Evolutionary conservation across 1,140 invertebrate genomes (phyloP), one percentile per base, ranked within the genome.

Genomic region (Drosophila subobscura): DNA sequence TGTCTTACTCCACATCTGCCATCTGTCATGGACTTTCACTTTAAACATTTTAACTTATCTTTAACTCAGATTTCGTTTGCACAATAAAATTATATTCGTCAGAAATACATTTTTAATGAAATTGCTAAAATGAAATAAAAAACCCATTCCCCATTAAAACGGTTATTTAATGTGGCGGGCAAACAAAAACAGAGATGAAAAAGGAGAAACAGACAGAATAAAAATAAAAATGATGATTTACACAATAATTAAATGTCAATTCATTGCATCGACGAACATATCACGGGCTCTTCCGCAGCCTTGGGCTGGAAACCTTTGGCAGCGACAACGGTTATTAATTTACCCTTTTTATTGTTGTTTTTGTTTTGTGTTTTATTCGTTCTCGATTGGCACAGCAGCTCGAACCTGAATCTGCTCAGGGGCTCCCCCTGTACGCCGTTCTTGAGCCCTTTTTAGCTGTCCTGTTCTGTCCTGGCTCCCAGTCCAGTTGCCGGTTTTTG

Each of bases 181-280:
- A 57, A 23, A 54, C 45, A 63, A 20, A 37, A 27, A 41, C 42
- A 20, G 40, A 14, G 40, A 20, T 22, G 52, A 58, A 57, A 41
- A 42, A 22, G 53, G 51, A 14, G 45, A 54, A 65, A 56, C 22
- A 51, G 29, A 20, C 42, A 20, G 16, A 20, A 74, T 59, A 56
- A 42, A 54, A 73, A 77, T 70, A 70, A 77, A 85, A 86, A 72
- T 52, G 61, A 77, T 86, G 81, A 85, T 86, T 86, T 86, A 85
- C 83, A 61, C 77, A 75, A 81, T 81, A 86, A 78, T 86, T 75
- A 81, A 86, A 86, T 86, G 85, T 81, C 83, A 88, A 88, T 86
- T 88, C 70, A 76, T 84, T 60, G 59, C 53, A 46, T 29, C 59
- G 25, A 46, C 10, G 29, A 20, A 22, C 10, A 14, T 37, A 10